A percentile compares a stretch with the other conserved stretches of the same genome.
Evolutionary conservation across 2,888 invertebrate species (phyloP).

Genomic region (Encarsia formosa): DNA sequence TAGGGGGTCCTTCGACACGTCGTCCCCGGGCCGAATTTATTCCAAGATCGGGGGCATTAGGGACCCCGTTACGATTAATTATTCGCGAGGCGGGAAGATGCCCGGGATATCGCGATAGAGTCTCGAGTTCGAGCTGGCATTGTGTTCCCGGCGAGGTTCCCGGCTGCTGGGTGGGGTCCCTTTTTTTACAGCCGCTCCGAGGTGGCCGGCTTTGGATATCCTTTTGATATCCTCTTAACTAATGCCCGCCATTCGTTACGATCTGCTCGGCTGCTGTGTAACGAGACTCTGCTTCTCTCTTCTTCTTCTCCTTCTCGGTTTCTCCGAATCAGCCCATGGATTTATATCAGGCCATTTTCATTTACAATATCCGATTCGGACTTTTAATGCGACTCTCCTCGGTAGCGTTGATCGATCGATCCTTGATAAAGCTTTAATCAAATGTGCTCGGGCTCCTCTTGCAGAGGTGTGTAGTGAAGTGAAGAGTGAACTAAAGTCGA

Average conservation of each 20-base stretch:
- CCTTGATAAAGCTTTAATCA: too few species aligned
- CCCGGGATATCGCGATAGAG: constrained; percentile 51
- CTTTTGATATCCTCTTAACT: constrained; percentile 53
- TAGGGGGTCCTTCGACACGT: background rate
- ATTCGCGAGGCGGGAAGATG: too few species aligned
- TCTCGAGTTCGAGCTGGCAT: constrained; percentile 50
- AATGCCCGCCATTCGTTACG: constrained; percentile 50
- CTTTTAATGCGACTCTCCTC: too few species aligned
- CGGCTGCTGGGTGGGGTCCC: constrained; percentile 44
- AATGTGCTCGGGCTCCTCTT: too few species aligned
- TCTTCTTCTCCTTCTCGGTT: constrained; percentile 34
- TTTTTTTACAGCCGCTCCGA: constrained; percentile 35
- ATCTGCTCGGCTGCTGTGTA: constrained; percentile 29
- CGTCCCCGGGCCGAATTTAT: constrained; percentile 48
- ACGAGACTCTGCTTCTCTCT: background rate
- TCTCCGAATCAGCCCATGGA: constrained; percentile 12
- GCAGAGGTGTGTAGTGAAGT: too few species aligned
- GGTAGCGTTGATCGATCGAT: too few species aligned
- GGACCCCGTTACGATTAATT: constrained; percentile 53
- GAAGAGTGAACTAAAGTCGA: too few species aligned
- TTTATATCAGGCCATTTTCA: too few species aligned
- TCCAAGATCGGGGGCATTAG: too few species aligned
- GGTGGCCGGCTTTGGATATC: constrained; percentile 49
- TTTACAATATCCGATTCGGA: too few species aligned
- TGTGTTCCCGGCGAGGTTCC: constrained; percentile 39